Base-by-base conservation (phyloP, 2,797 vertebrate species). In the Pangasius macronema region DNA sequence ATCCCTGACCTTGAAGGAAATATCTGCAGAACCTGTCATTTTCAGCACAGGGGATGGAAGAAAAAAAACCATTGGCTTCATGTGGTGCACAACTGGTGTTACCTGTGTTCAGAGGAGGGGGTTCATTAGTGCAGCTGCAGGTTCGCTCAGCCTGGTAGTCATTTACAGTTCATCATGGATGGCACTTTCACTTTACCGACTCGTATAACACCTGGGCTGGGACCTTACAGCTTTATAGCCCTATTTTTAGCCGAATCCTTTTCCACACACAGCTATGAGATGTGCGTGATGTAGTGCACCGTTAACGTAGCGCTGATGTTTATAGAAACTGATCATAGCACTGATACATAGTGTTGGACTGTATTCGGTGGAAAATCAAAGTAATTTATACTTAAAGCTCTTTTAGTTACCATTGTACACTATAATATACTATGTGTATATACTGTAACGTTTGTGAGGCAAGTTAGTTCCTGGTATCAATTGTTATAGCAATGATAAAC, bases 81-180 rank as follows among this genome's bases (percentile, higher is more conserved):
- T 24, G 57, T 53, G 77, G 27, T 82, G 53, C 85, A 81, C 11
- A 22, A n/a, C 84, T 20, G 57, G 79, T 7, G 65, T 65, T 59
- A 82, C 51, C 80, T 80, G 75, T 68, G 33, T 72, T 85, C 70
- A 30, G 67, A 1, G 20, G 8, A 24, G 36, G 70, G 80, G 39
- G 49, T 63, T 82, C 67, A 87, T 88, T 87, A 65, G 82, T 72
- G 42, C 65, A 67, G 82, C n/a, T 85, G 53, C 57, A 61, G 59
- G 59, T 86, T 79, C 10, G 10, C 59, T 30, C 22, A 42, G 57
- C n/a, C 30, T 57, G 86, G 13, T 33, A 42, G 27, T 89, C 59
- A 86, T 90, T 87, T 87, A 59, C 53, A 87, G 79, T 63, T 72
- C 24, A 53, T 87, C 59, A 84, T 55, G 39, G 10, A 81, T 51